Conservation (phyloP, 2,888 invertebrate genomes). For the Linnaemya tessellans region DNA sequence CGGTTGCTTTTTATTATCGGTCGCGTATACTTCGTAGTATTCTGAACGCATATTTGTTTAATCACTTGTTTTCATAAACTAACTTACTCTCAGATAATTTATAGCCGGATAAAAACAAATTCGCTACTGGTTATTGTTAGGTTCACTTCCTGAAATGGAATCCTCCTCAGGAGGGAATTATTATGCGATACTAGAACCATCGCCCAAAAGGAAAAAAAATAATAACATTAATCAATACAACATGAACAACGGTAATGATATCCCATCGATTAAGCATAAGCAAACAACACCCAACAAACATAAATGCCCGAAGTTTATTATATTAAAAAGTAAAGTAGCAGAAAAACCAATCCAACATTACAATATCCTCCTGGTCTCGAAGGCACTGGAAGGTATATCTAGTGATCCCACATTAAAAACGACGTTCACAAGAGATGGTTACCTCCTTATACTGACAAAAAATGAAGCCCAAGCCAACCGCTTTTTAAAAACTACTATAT, state of each 20-base stretch:
- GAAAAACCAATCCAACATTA: conserved; percentile 21
- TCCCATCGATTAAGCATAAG: neutral
- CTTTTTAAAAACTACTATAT: conserved; percentile 14
- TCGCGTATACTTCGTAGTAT: neutral
- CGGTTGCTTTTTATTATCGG: neutral
- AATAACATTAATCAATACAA: neutral
- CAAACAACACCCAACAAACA: neutral
- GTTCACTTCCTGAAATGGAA: neutral
- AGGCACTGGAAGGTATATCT: conserved; percentile 23
- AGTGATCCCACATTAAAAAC: conserved; percentile 1
- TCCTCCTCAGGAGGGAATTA: conserved; percentile 15
- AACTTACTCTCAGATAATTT: neutral
- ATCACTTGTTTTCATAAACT: neutral
- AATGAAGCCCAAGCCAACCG: conserved; percentile 11
- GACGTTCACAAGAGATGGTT: conserved; percentile 16
- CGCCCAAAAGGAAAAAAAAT: conserved; percentile 2
- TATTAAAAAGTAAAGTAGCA: conserved; percentile 22
- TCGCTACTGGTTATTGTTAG: neutral
- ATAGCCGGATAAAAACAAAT: neutral
- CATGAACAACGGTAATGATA: neutral
- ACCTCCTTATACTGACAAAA: no score
- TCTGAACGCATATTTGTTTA: neutral
- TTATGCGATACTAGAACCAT: neutral
- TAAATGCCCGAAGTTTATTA: conserved; percentile 38
- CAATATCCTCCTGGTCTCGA: conserved; percentile 14